Percentiles rank a stretch among this genome's conserved stretches.
Conservation (phyloP, 1,140 invertebrate genomes). For the Anadara kagoshimensis region DNA sequence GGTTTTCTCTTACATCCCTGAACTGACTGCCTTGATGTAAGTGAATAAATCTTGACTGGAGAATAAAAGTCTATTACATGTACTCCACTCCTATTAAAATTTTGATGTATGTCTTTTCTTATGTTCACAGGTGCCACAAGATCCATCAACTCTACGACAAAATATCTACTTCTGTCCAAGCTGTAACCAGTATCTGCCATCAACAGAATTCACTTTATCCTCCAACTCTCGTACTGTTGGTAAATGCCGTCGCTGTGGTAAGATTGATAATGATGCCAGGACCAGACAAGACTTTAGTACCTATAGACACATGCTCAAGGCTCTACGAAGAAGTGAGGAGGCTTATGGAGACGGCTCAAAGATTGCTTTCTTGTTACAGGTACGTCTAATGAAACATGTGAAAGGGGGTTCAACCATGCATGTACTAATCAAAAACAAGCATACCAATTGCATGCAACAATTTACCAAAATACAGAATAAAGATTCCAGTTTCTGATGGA, state of each 20-base stretch:
- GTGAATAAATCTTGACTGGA: too few species aligned
- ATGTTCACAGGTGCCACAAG: conserved; percentile 70
- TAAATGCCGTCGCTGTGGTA: conserved; percentile 68
- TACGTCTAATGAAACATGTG: conserved; percentile 46
- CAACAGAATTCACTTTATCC: conserved; percentile 71
- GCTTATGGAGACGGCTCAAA: conserved; percentile 64
- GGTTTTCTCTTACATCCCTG: too few species aligned
- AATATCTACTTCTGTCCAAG: conserved; percentile 74
- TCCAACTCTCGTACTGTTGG: conserved; percentile 70
- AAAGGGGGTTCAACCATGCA: too few species aligned
- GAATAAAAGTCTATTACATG: too few species aligned
- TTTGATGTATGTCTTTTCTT: not conserved
- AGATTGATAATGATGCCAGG: conserved; percentile 73
- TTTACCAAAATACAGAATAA: too few species aligned
- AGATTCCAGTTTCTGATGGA: too few species aligned
- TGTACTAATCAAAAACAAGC: too few species aligned
- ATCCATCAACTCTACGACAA: conserved; percentile 66
- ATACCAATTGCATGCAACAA: too few species aligned
- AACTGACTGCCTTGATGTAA: too few species aligned
- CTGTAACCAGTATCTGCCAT: conserved; percentile 72
- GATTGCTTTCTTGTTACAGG: conserved; percentile 74
- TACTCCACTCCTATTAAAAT: not conserved
- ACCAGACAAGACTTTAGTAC: conserved; percentile 71
- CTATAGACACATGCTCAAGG: conserved; percentile 72
- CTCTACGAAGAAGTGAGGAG: conserved; percentile 71